Percentiles rank a stretch among this genome's conserved stretches.
Conservation (phyloP, 2,797 vertebrate genomes). For the Amphiprion clarkii region DNA sequence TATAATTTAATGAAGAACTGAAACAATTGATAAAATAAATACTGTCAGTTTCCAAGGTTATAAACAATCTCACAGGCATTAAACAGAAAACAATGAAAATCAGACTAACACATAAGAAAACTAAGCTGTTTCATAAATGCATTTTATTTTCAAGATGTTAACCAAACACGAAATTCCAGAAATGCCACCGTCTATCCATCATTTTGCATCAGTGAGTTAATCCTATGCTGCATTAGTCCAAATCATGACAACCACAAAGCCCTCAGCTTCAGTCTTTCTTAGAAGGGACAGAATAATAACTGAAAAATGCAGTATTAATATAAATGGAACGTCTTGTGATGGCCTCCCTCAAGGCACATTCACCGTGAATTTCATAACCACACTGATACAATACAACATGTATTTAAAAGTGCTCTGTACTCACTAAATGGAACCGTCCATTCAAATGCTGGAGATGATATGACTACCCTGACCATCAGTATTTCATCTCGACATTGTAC, state of each 20-base stretch:
- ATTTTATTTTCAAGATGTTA: not conserved
- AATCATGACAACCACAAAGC: not conserved
- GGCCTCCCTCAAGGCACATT: constrained; percentile 3
- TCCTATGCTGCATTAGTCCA: not conserved
- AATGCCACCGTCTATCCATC: not conserved
- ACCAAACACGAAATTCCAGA: not conserved
- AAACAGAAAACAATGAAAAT: not conserved
- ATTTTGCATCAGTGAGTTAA: constrained; percentile 2
- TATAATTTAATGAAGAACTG: not conserved
- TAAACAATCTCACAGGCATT: too few relatives aligned
- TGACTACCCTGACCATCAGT: not conserved
- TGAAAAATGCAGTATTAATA: not conserved
- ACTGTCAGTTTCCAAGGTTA: too few relatives aligned
- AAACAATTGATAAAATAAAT: not conserved
- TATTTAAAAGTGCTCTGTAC: constrained; percentile 24
- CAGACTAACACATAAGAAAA: too few relatives aligned
- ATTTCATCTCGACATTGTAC: not conserved
- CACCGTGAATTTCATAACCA: not conserved
- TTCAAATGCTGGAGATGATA: constrained; percentile 14
- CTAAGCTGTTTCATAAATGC: not conserved
- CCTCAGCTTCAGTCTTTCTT: not conserved
- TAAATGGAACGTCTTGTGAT: constrained; percentile 4
- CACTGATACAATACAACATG: constrained; percentile 8
- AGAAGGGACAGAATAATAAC: not conserved
- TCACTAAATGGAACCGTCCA: not conserved